A percentile compares a stretch with the other conserved stretches of the same genome.
These are phyloP conservation scores for Coryphaenoides rupestris DNA, from an alignment of 2,113 vertebrate genomes.

Conservation along the genomic window DNA sequence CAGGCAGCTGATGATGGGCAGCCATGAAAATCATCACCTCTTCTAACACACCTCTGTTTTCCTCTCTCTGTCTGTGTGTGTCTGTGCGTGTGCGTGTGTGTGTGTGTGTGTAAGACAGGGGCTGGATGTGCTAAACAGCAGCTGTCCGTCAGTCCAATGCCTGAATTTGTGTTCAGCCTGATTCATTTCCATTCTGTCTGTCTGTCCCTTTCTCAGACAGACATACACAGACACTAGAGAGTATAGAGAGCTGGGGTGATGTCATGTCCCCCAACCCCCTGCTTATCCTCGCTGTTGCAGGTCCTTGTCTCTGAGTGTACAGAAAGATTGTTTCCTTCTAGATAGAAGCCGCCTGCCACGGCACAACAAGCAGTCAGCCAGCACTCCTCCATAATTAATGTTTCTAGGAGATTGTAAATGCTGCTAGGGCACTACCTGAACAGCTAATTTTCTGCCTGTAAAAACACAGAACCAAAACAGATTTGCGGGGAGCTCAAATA, in stretches of 20 bases:
- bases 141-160: slow-evolving; percentile 47
- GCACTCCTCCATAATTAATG: slow-evolving; percentile 52
- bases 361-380: slow-evolving; percentile 40
- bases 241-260: slow-evolving; percentile 52
- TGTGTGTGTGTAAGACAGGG: slow-evolving; percentile 11
- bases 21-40: slow-evolving; percentile 61
- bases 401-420: slow-evolving; percentile 43
- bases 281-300: slow-evolving; percentile 40
- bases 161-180: slow-evolving; percentile 43
- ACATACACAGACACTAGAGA: slow-evolving; percentile 14
- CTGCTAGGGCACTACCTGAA: slow-evolving; percentile 26
- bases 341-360: slow-evolving; percentile 42
- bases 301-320: slow-evolving; percentile 39
- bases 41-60: slow-evolving; percentile 54
- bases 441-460: slow-evolving; percentile 44
- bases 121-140: slow-evolving; percentile 56
- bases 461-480: slow-evolving; percentile 32
- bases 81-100: slow-evolving; percentile 31
- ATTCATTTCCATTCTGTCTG: slow-evolving; percentile 14
- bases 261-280: slow-evolving; percentile 29
- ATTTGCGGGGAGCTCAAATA: slow-evolving; percentile 22
- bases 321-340: slow-evolving; percentile 38
- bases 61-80: slow-evolving; percentile 40
- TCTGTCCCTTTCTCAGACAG: background rate
- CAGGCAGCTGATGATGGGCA: slow-evolving; percentile 47